phyloP scores from a whole-genome alignment of 1,140 invertebrate species.

The Neodiprion pinetum region DNA sequence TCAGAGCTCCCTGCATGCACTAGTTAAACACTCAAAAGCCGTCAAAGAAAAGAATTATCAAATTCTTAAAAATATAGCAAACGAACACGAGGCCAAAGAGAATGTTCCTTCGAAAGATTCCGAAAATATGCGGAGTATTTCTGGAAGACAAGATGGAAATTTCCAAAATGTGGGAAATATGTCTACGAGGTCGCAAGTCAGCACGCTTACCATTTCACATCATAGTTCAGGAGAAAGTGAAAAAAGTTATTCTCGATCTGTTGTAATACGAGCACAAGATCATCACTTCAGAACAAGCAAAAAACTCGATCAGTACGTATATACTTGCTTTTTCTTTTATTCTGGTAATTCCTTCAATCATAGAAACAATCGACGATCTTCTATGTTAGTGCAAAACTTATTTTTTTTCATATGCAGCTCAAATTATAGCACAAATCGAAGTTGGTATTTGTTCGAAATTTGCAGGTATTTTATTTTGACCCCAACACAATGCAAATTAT shows the following conservation, averaged over 20 bases:
- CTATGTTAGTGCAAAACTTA: too few relatives aligned
- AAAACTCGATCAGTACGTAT: slow-evolving; percentile 56
- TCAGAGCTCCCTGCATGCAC: slow-evolving; percentile 49
- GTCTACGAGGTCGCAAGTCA: slow-evolving; percentile 52
- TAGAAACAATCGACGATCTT: too few relatives aligned
- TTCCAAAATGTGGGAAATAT: slow-evolving; percentile 43
- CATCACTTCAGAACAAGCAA: slow-evolving; percentile 51
- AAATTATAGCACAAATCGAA: too few relatives aligned
- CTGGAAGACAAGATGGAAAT: slow-evolving; percentile 36
- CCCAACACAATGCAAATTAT: too few relatives aligned
- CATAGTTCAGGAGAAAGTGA: slow-evolving; percentile 56
- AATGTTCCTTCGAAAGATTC: slow-evolving; percentile 30
- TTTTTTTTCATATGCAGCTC: too few relatives aligned
- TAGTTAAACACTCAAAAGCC: slow-evolving; percentile 50
- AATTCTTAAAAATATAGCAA: slow-evolving; percentile 45
- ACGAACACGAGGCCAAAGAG: slow-evolving; percentile 42
- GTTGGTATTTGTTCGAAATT: too few relatives aligned
- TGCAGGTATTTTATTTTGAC: too few relatives aligned
- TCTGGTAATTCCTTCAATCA: neutral
- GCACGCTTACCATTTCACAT: slow-evolving; percentile 53
- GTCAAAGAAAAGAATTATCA: slow-evolving; percentile 53
- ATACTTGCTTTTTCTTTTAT: neutral
- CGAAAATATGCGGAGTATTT: slow-evolving; percentile 27
- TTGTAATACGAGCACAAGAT: slow-evolving; percentile 52
- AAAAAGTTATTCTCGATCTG: slow-evolving; percentile 53